These are phyloP conservation scores for Solea senegalensis DNA, from an alignment of 2,113 vertebrate genomes.

Conservation along the genomic window DNA sequence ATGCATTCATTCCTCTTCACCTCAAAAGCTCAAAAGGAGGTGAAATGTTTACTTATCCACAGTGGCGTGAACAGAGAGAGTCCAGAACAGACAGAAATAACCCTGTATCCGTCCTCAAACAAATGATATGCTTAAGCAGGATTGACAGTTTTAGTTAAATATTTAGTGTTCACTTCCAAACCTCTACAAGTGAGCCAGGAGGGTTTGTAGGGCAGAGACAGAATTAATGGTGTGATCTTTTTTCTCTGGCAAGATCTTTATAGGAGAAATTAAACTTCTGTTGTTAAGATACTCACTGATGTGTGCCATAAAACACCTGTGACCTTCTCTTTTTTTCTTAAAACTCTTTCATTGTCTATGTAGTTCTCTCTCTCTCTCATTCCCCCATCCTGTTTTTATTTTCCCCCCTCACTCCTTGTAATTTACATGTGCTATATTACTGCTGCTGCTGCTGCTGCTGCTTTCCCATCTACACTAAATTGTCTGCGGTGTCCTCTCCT, in stretches of 20 bases:
- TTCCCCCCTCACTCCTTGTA: background rate
- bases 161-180: conserved; percentile 40
- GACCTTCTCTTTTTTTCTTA: conserved; percentile 57
- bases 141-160: conserved; percentile 46
- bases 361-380: background rate
- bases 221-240: conserved; percentile 57
- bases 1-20: background rate
- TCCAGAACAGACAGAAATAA: conserved; percentile 24
- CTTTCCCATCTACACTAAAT: too few relatives aligned
- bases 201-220: conserved; percentile 34
- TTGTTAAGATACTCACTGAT: conserved; percentile 40
- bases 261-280: conserved; percentile 37
- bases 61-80: conserved; percentile 10
- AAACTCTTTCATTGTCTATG: background rate
- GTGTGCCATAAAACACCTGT: conserved; percentile 65
- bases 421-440: background rate
- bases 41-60: conserved; percentile 7
- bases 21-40: conserved; percentile 10
- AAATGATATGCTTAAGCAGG: conserved; percentile 22
- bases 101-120: conserved; percentile 32
- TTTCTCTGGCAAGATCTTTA: conserved; percentile 43
- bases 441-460: too few relatives aligned
- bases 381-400: background rate
- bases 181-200: conserved; percentile 10
- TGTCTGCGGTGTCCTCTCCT: too few relatives aligned